Evolutionary conservation across 1,140 invertebrate genomes (phyloP).

Genomic region (Rhynchophorus ferrugineus): DNA sequence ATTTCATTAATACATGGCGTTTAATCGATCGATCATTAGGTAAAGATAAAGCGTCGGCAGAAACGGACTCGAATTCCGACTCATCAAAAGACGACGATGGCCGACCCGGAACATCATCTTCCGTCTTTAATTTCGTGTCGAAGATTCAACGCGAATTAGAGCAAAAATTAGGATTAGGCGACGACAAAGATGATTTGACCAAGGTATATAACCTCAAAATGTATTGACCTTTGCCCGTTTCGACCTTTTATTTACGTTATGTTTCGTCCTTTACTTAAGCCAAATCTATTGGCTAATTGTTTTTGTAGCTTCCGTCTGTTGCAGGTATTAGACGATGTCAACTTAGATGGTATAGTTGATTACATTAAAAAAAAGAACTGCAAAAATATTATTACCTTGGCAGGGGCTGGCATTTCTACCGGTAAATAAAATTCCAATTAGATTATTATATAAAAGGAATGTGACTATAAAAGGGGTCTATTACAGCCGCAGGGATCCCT

Average conservation of each 20-base stretch:
- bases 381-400: constrained; percentile 85
- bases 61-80: no score
- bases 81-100: no score
- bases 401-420: constrained; percentile 92
- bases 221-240: background rate
- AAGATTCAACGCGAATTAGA: background rate
- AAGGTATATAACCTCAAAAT: background rate
- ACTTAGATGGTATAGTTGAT: constrained; percentile 59
- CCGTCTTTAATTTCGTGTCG: background rate
- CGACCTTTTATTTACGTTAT: no score
- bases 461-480: constrained; percentile 1
- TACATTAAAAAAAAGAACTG: constrained; percentile 69
- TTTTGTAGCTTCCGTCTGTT: no score
- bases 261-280: no score
- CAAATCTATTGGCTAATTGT: no score
- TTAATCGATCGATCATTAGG: no score
- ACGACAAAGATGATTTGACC: background rate
- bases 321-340: constrained; percentile 49
- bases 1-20: no score
- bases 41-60: no score
- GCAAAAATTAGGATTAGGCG: background rate
- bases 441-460: background rate
- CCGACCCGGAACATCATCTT: no score
- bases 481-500: constrained; percentile 86
- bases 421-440: constrained; percentile 57